Evolutionary conservation across 1,140 invertebrate species (phyloP).

Genomic region (Stegodyphus mimosarum): DNA sequence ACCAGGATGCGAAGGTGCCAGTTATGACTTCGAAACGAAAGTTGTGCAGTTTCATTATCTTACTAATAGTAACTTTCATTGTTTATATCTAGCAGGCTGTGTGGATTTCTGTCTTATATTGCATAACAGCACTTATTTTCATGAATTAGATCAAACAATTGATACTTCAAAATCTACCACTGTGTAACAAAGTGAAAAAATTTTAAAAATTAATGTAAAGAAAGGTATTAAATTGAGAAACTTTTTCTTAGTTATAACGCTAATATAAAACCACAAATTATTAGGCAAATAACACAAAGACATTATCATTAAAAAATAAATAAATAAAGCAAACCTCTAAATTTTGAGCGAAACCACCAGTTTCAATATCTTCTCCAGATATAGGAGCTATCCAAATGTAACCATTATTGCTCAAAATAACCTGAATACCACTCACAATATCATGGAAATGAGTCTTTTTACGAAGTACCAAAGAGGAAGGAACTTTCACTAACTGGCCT

Average conservation of each 20-base stretch:
- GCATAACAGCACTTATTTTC: too few relatives aligned
- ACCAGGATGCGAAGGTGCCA: too few relatives aligned
- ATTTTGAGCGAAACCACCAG: conserved; percentile 84
- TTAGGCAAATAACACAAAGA: not conserved
- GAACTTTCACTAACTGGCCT: conserved; percentile 91
- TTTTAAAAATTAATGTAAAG: not conserved
- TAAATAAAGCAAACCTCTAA: conserved; percentile 70
- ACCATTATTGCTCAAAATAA: conserved; percentile 97
- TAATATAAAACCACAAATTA: too few relatives aligned
- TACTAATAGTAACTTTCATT: too few relatives aligned
- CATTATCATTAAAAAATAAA: not conserved
- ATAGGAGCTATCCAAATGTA: conserved; percentile 93
- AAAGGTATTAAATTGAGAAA: not conserved
- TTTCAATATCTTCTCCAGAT: conserved; percentile 74
- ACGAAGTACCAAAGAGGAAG: conserved; percentile 90
- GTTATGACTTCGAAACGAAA: too few relatives aligned
- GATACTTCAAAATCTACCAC: not conserved
- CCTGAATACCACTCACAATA: conserved; percentile 86
- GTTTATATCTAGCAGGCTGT: too few relatives aligned
- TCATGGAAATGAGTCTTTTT: conserved; percentile 97
- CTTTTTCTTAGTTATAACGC: not conserved
- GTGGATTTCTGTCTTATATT: too few relatives aligned
- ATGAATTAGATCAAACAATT: too few relatives aligned
- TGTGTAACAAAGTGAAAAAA: not conserved
- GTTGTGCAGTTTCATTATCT: too few relatives aligned